These are phyloP conservation scores for Malthinus flaveolus DNA, from an alignment of 2,888 invertebrate genomes.

Conservation along the genomic window DNA sequence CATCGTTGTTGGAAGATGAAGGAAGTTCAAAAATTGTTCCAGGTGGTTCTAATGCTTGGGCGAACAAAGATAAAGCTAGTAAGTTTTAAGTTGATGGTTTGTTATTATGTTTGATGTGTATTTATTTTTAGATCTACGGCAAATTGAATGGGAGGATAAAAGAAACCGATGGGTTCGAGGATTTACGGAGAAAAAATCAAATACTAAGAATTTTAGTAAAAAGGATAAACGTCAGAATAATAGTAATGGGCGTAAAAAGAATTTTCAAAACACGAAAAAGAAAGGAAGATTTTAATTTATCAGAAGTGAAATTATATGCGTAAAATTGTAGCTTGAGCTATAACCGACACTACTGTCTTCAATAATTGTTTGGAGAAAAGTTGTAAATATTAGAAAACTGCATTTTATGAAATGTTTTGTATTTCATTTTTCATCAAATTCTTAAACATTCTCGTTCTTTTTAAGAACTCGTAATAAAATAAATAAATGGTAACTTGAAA, in stretches of 20 bases:
- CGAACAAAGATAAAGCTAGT: conserved; percentile 78
- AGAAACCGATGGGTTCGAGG: conserved; percentile 66
- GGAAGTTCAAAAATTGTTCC: conserved; percentile 62
- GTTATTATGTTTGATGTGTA: conserved; percentile 17
- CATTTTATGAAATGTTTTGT: too few species aligned
- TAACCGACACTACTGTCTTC: too few species aligned
- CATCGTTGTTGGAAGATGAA: conserved; percentile 83
- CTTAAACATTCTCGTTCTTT: too few species aligned
- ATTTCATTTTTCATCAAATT: too few species aligned
- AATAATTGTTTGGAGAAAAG: too few species aligned
- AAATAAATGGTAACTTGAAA: too few species aligned
- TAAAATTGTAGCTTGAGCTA: too few species aligned
- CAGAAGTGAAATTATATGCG: too few species aligned
- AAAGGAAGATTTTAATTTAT: too few species aligned
- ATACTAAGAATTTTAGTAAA: background rate
- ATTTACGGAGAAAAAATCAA: conserved; percentile 35
- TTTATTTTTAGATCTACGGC: conserved; percentile 61
- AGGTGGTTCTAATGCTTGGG: conserved; percentile 70
- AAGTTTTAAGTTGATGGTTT: conserved; percentile 35
- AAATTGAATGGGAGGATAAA: conserved; percentile 81
- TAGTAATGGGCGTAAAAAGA: background rate
- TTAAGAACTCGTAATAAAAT: too few species aligned
- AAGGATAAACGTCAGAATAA: background rate
- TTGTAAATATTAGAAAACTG: too few species aligned
- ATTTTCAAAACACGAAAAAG: too few species aligned